A percentile compares a stretch with the other conserved stretches of the same genome.
Conservation (phyloP, 2,113 vertebrate species). For the Seriola rivoliana region DNA sequence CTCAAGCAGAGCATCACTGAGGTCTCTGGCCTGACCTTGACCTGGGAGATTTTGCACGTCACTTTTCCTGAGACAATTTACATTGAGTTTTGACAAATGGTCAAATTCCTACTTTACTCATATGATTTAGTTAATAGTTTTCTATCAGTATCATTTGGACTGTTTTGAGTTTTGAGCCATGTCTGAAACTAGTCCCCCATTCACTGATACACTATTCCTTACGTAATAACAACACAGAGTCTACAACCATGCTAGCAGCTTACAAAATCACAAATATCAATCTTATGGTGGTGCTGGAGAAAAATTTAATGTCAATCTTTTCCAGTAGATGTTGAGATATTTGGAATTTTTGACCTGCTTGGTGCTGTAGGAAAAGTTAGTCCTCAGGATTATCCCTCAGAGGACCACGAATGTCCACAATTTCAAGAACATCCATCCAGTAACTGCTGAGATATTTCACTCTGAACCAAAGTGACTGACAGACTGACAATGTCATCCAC, state of each 20-base stretch:
- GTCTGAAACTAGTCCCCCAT: neutral
- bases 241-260: neutral
- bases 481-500: neutral
- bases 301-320: no score
- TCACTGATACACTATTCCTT: neutral
- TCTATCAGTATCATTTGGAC: no score
- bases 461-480: neutral
- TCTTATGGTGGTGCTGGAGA: neutral
- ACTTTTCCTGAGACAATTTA: neutral
- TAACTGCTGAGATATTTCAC: neutral
- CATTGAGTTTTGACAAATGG: conserved; percentile 3
- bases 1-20: neutral
- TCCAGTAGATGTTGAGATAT: no score
- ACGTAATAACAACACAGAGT: neutral
- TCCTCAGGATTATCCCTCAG: neutral
- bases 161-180: neutral
- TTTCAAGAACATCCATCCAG: no score
- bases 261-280: neutral
- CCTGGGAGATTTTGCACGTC: neutral
- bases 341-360: no score
- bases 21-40: conserved; percentile 11
- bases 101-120: neutral
- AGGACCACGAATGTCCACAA: neutral
- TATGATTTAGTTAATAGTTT: neutral
- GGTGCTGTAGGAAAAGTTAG: neutral